Evolutionary conservation across 2,888 invertebrate species (phyloP), one percentile per base, ranked within the genome.

Genomic region (Mesoligia furuncula): DNA sequence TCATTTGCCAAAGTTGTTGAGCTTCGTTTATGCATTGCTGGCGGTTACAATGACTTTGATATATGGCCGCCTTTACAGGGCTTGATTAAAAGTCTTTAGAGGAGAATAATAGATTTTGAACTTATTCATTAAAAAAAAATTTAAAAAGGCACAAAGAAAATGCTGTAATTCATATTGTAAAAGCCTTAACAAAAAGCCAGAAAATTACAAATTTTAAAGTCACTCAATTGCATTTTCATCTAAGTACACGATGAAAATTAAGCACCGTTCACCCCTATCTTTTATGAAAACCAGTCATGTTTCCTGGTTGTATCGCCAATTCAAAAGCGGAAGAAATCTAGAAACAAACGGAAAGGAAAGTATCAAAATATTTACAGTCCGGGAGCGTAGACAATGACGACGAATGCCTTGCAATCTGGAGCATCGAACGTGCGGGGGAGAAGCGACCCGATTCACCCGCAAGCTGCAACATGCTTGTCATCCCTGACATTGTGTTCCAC

Each of bases 401-500:
- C 73, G 81, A 84, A 89, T 87, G 83, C 83, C 82, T 83, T 83
- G 84, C 86, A 90, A 93, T 93, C 91, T 90, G 76, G 91, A 89
- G 81, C 90, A 89, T 83, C 87, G 86, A 87, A 88, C 87, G 86
- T 89, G 87, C 84, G 77, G 79, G 79, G 84, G 85, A 86, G 83
- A 73, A 81, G 74, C 84, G 91, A 89, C 90, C 88, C 91, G 88
- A 90, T 93, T 86, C 87, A 81, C 69, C 85, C 85, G 85, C 85
- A 80, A 88, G 77, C 70, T 83, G 87, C 85, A 81, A 89, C 89
- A 93, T 92, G 90, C 90, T 90, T 88, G 86, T 88, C 90, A 91
- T 92, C 88, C 82, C 88, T 79, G 77, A 85, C 85, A 89, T 90
- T 88, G 86, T 86, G 82, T 85, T 85, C 85, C 73, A 78, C 82